Conservation (phyloP, 2,113 vertebrate genomes). For the Notechis scutatus region DNA sequence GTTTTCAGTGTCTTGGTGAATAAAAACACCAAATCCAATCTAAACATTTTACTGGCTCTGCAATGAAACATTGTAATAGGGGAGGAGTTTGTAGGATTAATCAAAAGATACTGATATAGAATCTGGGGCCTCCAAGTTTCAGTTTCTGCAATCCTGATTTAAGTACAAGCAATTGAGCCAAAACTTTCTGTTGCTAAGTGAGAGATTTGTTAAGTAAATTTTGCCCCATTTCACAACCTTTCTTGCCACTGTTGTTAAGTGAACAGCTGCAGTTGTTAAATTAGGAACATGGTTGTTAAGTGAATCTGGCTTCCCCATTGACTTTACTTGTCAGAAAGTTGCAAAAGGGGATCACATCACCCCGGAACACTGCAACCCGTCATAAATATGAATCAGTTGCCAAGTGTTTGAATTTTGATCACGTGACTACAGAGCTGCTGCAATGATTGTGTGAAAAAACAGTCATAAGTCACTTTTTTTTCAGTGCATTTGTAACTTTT, state of each 20-base stretch:
- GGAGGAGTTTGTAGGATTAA: neutral
- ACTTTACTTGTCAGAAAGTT: neutral
- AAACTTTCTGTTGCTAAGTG: neutral
- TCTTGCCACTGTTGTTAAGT: neutral
- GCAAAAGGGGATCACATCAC: neutral
- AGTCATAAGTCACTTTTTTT: neutral
- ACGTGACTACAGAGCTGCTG: no score
- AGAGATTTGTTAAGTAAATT: neutral
- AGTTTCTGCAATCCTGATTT: neutral
- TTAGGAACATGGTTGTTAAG: no score
- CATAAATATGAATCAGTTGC: no score
- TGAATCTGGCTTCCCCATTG: neutral
- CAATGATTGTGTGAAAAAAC: neutral
- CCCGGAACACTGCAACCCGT: neutral
- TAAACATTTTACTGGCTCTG: no score
- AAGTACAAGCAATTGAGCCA: neutral
- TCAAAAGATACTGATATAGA: neutral
- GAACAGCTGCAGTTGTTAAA: no score
- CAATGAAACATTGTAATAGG: neutral
- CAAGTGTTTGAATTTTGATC: no score
- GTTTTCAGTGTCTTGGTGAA: no score
- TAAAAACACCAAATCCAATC: no score
- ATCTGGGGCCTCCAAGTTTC: neutral
- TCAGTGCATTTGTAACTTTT: neutral
- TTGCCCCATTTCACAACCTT: neutral